Conservation (phyloP, 2,113 vertebrate species). For the Leucoraja erinaceus region DNA sequence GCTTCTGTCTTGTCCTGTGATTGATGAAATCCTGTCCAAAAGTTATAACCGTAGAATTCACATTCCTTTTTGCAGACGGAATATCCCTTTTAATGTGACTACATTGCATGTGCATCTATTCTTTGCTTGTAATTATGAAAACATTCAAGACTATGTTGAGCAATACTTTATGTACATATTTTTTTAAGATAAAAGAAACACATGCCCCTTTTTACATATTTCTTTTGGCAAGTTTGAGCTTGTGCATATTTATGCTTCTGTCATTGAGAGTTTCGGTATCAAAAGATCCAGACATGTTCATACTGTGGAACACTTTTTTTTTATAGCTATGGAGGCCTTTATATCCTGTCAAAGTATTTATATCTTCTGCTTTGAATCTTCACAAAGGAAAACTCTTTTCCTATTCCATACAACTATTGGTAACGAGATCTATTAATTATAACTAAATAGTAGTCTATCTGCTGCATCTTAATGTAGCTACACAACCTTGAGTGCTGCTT, state of each 20-base stretch:
- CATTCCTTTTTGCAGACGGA: conserved; percentile 50
- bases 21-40: conserved; percentile 48
- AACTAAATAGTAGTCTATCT: conserved; percentile 26
- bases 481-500: background rate
- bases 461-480: conserved; percentile 31
- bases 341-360: conserved; percentile 36
- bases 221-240: conserved; percentile 54
- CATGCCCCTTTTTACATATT: conserved; percentile 63
- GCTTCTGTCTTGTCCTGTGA: conserved; percentile 53
- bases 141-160: conserved; percentile 55
- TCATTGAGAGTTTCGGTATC: conserved; percentile 40
- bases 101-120: conserved; percentile 54
- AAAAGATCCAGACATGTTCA: conserved; percentile 47
- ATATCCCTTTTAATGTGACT: conserved; percentile 39
- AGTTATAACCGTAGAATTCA: conserved; percentile 55
- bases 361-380: background rate
- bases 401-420: background rate
- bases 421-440: background rate
- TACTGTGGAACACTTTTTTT: conserved; percentile 39
- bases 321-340: conserved; percentile 33
- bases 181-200: conserved; percentile 58
- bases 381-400: conserved; percentile 19
- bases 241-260: conserved; percentile 43
- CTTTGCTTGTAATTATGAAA: conserved; percentile 46
- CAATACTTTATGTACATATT: conserved; percentile 64